A percentile compares a stretch with the other conserved stretches of the same genome.
Evolutionary conservation across 2,797 vertebrate species (phyloP).

Genomic region (Miichthys miiuy): DNA sequence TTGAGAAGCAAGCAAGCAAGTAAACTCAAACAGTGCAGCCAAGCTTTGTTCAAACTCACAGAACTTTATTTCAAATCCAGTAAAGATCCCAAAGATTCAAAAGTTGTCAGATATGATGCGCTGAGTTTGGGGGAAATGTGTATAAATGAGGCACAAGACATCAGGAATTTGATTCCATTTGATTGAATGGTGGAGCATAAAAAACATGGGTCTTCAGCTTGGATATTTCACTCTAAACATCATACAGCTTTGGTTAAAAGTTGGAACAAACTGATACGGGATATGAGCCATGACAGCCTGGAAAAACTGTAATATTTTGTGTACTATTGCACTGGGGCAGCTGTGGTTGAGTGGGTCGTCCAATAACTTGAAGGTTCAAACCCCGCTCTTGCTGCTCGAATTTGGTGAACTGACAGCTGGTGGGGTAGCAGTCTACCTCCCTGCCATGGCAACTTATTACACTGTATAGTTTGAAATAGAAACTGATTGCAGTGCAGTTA

Average conservation of each 20-base stretch:
- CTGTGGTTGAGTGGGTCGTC: too few species aligned
- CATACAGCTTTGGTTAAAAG: neutral
- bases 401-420: too few species aligned
- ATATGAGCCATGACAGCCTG: neutral
- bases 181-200: neutral
- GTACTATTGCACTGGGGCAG: neutral
- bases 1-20: neutral
- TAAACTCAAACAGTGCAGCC: neutral
- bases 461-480: neutral
- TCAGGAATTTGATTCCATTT: neutral
- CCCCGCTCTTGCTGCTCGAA: too few species aligned
- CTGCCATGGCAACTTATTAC: too few species aligned
- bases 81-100: neutral
- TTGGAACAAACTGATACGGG: neutral
- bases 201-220: neutral
- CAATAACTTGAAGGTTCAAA: too few species aligned
- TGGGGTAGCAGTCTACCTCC: too few species aligned
- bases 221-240: constrained; percentile 4
- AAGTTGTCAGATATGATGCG: neutral
- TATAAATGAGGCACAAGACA: neutral
- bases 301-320: neutral
- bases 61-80: neutral
- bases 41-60: neutral
- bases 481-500: neutral
- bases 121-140: too few species aligned